Percentiles rank a stretch among this genome's conserved stretches.
phyloP scores from a whole-genome alignment of 2,113 vertebrate genomes.

The Ursus arctos region DNA sequence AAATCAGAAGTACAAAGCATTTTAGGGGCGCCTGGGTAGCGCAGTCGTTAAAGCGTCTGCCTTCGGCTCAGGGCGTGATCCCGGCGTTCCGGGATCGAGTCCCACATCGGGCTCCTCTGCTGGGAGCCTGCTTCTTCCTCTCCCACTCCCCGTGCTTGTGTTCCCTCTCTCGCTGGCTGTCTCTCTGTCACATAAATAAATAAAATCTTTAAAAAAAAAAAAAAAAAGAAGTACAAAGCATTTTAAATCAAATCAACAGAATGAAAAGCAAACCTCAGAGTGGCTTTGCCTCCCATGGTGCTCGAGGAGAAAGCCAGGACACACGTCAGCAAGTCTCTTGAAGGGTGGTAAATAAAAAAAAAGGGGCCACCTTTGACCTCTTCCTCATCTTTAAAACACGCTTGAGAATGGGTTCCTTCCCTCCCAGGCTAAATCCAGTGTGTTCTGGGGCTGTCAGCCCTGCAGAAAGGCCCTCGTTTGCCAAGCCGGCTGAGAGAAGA shows the following conservation, averaged over 20 bases:
- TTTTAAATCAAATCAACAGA: constrained; percentile 58
- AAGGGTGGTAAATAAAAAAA: constrained; percentile 50
- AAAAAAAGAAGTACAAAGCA: constrained; percentile 35
- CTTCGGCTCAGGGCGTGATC: too few species aligned
- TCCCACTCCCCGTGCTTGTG: too few species aligned
- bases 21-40: not conserved
- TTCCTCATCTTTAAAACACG: constrained; percentile 82
- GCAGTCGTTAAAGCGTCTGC: too few species aligned
- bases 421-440: constrained; percentile 60
- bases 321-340: constrained; percentile 60
- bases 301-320: constrained; percentile 60
- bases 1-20: constrained; percentile 64
- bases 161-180: too few species aligned
- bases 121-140: too few species aligned
- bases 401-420: constrained; percentile 70
- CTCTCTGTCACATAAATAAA: too few species aligned
- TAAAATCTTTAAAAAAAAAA: too few species aligned
- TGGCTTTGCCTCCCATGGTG: constrained; percentile 4
- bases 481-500: constrained; percentile 88
- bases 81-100: too few species aligned
- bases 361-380: constrained; percentile 61
- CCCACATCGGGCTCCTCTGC: too few species aligned
- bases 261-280: constrained; percentile 71
- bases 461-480: constrained; percentile 72
- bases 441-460: constrained; percentile 81